These are phyloP conservation scores for Hippopotamus amphibius DNA, from an alignment of 2,113 vertebrate species.

Conservation along the genomic window DNA sequence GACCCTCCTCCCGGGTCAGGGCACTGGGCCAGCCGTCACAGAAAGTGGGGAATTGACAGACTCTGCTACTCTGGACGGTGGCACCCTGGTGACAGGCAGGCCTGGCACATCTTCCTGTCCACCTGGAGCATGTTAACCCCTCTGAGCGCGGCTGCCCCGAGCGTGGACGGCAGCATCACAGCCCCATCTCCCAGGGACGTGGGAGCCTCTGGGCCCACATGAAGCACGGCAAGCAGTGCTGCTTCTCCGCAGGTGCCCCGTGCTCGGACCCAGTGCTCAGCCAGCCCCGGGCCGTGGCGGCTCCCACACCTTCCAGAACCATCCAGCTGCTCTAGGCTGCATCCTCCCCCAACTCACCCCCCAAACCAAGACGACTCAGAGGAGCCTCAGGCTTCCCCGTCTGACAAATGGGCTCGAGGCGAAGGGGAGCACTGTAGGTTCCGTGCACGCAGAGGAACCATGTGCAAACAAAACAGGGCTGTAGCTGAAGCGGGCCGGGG, in stretches of 20 bases:
- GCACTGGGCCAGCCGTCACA: background rate
- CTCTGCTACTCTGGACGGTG: fast-evolving
- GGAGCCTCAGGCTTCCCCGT: too few species aligned
- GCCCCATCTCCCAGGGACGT: fast-evolving
- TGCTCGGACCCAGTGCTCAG: fast-evolving
- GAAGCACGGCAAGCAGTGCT: fast-evolving
- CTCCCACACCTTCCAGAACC: background rate
- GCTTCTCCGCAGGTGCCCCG: fast-evolving
- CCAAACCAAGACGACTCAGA: background rate
- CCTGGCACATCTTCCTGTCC: background rate
- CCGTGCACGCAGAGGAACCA: fast-evolving
- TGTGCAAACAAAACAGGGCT: fast-evolving
- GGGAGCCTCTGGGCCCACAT: fast-evolving
- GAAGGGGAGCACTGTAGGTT: fast-evolving
- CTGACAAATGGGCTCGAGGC: background rate
- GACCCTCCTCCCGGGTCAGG: background rate
- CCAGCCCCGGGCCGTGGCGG: background rate
- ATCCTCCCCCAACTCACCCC: fast-evolving
- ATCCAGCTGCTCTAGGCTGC: background rate
- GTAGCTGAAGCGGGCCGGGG: too few species aligned
- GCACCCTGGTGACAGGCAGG: background rate
- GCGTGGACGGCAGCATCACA: fast-evolving
- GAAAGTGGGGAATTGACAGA: fast-evolving
- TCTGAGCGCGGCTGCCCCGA: fast-evolving
- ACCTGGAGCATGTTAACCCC: background rate